These are phyloP conservation scores for Drosophila ambigua DNA, from an alignment of 1,140 invertebrate species.

Conservation along the genomic window DNA sequence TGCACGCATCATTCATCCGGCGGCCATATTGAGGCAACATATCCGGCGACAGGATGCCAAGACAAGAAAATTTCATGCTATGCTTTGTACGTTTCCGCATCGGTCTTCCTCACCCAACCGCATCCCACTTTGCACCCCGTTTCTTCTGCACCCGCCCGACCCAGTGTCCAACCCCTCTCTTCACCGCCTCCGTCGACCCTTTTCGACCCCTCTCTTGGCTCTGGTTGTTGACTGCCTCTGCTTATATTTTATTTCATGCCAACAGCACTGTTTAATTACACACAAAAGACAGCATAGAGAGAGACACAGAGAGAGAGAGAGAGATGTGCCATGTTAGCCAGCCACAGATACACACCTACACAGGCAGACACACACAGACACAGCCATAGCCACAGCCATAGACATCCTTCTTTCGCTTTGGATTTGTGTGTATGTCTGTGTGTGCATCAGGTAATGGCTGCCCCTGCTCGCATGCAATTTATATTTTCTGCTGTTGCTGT, in stretches of 20 bases:
- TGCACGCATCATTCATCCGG: conserved; percentile 78
- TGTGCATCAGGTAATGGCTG: conserved; percentile 73
- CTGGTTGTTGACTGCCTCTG: conserved; percentile 55
- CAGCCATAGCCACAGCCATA: background rate
- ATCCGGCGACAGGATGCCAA: conserved; percentile 81
- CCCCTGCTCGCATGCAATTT: conserved; percentile 78
- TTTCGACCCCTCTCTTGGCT: conserved; percentile 25
- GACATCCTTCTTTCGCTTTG: conserved; percentile 35
- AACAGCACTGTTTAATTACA: conserved; percentile 81
- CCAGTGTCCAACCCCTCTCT: background rate
- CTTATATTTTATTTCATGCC: conserved; percentile 81
- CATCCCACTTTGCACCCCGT: background rate
- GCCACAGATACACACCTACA: conserved; percentile 23
- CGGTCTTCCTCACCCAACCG: background rate
- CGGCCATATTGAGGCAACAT: conserved; percentile 81
- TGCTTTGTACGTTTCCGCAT: conserved; percentile 77
- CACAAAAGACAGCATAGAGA: conserved; percentile 72
- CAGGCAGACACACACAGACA: background rate
- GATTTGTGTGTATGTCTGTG: conserved; percentile 28
- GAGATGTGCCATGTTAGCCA: conserved; percentile 27
- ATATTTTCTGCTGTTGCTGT: conserved; percentile 64
- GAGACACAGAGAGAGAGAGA: background rate
- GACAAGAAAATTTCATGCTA: conserved; percentile 81
- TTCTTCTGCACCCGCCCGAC: background rate
- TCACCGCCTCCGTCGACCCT: background rate